Percentiles rank a stretch among this genome's conserved stretches.
These are phyloP conservation scores for Apis laboriosa DNA, from an alignment of 1,140 invertebrate genomes.

Conservation along the genomic window DNA sequence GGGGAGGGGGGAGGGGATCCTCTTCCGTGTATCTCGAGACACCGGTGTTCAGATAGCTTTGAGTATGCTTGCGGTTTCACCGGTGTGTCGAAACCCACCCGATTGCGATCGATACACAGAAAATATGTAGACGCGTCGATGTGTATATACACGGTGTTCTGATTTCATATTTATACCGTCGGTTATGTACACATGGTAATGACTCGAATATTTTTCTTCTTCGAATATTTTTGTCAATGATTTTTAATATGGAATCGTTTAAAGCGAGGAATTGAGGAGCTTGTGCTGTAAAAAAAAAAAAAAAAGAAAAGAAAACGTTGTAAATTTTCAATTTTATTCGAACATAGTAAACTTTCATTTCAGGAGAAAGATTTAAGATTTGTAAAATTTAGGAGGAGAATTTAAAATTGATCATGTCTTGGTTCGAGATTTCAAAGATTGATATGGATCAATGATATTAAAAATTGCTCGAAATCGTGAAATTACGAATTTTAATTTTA, in stretches of 20 bases:
- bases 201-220: not conserved
- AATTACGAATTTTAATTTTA: not conserved
- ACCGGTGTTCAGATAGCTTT: constrained; percentile 35
- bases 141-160: not conserved
- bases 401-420: too few relatives aligned
- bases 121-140: not conserved
- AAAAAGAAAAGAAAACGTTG: too few relatives aligned
- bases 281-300: too few relatives aligned
- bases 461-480: not conserved
- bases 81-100: constrained; percentile 38
- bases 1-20: constrained; percentile 56
- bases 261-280: too few relatives aligned
- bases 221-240: not conserved
- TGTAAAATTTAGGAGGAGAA: too few relatives aligned
- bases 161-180: not conserved
- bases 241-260: too few relatives aligned
- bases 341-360: too few relatives aligned
- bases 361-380: too few relatives aligned
- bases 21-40: constrained; percentile 62
- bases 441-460: too few relatives aligned
- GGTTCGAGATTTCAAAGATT: too few relatives aligned
- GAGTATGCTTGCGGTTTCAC: constrained; percentile 52
- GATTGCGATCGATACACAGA: constrained; percentile 43
- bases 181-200: not conserved
- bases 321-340: too few relatives aligned